These are phyloP conservation scores for Mugil cephalus DNA, from an alignment of 2,113 vertebrate species.

Conservation along the genomic window DNA sequence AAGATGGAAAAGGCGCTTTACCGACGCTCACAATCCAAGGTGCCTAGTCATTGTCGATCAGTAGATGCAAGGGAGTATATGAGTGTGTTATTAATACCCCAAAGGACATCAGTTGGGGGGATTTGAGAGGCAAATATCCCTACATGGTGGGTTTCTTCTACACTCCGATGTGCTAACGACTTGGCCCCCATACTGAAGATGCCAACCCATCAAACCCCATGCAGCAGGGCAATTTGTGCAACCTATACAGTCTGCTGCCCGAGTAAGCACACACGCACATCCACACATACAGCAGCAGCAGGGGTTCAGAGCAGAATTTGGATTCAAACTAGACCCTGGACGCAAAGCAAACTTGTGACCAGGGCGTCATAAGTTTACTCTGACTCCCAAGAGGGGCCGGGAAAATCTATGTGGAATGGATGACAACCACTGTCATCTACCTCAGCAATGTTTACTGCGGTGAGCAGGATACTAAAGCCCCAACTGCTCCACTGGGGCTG, in stretches of 20 bases:
- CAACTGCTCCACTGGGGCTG: slow-evolving; percentile 30
- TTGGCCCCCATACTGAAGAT: slow-evolving; percentile 44
- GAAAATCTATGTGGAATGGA: slow-evolving; percentile 40
- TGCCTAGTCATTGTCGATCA: slow-evolving; percentile 64
- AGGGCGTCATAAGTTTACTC: slow-evolving; percentile 37
- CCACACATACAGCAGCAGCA: slow-evolving; percentile 7
- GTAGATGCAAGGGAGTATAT: slow-evolving; percentile 47
- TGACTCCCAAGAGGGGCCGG: slow-evolving; percentile 19
- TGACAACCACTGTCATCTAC: slow-evolving; percentile 40
- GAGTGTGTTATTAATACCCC: slow-evolving; percentile 79
- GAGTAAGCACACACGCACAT: slow-evolving; percentile 20
- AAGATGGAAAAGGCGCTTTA: not conserved
- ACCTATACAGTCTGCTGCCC: slow-evolving; percentile 26
- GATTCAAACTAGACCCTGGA: slow-evolving; percentile 19
- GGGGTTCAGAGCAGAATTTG: slow-evolving; percentile 5
- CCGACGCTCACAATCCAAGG: not conserved
- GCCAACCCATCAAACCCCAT: slow-evolving; percentile 39
- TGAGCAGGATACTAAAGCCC: slow-evolving; percentile 47
- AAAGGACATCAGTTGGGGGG: slow-evolving; percentile 67
- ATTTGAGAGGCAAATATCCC: slow-evolving; percentile 78
- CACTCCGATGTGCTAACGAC: slow-evolving; percentile 62
- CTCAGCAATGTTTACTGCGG: slow-evolving; percentile 44
- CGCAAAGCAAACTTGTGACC: slow-evolving; percentile 41
- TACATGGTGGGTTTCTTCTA: slow-evolving; percentile 77
- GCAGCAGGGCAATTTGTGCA: slow-evolving; percentile 28